phyloP scores from a whole-genome alignment of 2,888 invertebrate species.

The Andricus quercusramuli region DNA sequence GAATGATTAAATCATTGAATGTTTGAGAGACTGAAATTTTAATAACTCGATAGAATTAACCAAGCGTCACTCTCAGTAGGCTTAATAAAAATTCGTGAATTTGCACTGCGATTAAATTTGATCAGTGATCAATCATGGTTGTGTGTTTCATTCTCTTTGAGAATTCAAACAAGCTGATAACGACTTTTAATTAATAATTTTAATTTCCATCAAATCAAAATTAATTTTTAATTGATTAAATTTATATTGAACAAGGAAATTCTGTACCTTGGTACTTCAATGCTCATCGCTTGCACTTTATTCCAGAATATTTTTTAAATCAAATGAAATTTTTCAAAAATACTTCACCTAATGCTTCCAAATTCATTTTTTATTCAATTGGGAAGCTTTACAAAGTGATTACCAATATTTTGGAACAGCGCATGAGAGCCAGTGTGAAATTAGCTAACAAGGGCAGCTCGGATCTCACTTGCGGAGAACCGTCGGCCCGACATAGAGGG shows the following conservation, averaged over 20 bases:
- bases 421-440: no score
- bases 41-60: slow-evolving; percentile 26
- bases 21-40: slow-evolving; percentile 22
- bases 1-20: slow-evolving; percentile 28
- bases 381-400: no score
- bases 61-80: slow-evolving; percentile 27
- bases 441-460: background rate
- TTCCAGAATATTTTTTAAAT: slow-evolving; percentile 10
- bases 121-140: slow-evolving; percentile 33
- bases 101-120: slow-evolving; percentile 2
- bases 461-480: no score
- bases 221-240: background rate
- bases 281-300: background rate
- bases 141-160: slow-evolving; percentile 21
- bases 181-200: background rate
- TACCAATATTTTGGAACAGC: no score
- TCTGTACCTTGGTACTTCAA: no score
- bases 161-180: slow-evolving; percentile 3
- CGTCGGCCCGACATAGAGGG: no score
- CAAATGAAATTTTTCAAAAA: slow-evolving; percentile 37
- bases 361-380: no score
- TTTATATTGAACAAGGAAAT: background rate
- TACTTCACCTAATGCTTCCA: no score
- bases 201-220: no score
- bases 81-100: slow-evolving; percentile 27